These are phyloP conservation scores for Tenebrio molitor DNA, from an alignment of 1,140 invertebrate species.

Conservation along the genomic window DNA sequence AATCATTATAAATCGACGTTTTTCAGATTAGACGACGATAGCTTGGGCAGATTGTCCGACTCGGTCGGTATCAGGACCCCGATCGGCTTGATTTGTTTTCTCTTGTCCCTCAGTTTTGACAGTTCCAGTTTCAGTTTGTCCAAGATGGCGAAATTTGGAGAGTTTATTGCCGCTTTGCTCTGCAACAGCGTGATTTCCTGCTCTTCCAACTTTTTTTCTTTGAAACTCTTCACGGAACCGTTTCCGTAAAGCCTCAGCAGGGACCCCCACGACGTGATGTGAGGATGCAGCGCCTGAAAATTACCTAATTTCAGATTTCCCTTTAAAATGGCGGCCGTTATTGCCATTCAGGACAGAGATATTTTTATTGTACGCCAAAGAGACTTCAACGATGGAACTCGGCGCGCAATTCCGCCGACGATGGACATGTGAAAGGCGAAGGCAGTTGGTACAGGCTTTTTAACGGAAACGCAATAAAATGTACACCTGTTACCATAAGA, in stretches of 20 bases:
- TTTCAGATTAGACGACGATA: constrained; percentile 80
- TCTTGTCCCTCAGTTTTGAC: constrained; percentile 80
- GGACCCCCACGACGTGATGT: constrained; percentile 96
- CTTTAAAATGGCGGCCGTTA: too few relatives aligned
- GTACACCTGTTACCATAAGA: too few relatives aligned
- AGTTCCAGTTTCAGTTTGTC: constrained; percentile 92
- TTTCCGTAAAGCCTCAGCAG: constrained; percentile 94
- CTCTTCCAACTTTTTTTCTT: constrained; percentile 95
- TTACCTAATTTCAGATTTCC: too few relatives aligned
- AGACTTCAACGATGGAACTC: too few relatives aligned
- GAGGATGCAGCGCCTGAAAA: constrained; percentile 84
- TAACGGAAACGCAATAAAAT: too few relatives aligned
- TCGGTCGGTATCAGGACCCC: constrained; percentile 78
- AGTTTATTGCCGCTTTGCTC: constrained; percentile 90
- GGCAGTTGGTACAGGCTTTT: too few relatives aligned
- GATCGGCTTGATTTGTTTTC: constrained; percentile 78
- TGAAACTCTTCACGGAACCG: constrained; percentile 91
- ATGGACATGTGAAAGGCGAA: too few relatives aligned
- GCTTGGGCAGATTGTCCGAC: constrained; percentile 76
- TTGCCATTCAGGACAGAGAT: too few relatives aligned
- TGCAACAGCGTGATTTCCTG: constrained; percentile 94
- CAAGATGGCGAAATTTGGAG: constrained; percentile 94
- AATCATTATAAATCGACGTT: constrained; percentile 77
- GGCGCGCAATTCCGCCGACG: too few relatives aligned
- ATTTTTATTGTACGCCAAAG: too few relatives aligned